Base-by-base conservation (phyloP, 2,888 invertebrate genomes). In the Agrilus biguttatus region DNA sequence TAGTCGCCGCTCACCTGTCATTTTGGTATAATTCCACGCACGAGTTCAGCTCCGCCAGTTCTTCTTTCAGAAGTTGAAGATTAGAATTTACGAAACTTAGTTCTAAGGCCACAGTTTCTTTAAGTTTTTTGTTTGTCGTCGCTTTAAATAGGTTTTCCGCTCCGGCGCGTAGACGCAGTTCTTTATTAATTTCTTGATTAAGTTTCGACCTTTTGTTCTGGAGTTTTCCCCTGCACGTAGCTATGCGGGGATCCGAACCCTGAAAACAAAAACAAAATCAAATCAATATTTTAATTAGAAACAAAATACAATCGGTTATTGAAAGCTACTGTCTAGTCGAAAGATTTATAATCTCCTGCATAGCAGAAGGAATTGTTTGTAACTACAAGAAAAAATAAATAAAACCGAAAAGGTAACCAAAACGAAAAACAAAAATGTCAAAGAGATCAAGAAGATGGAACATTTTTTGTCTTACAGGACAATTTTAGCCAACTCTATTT, bases 121-220 rank as follows among this genome's bases (percentile, higher is more conserved):
- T 80, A 36, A 93, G 74, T 63, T 92, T 91, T 53, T 90, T 77
- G 69, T 93, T 95, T 49, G 85, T 87, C 19, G 95, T 93, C 5
- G 93, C 95, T 73, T 90, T 92, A 70, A 86, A 91, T 19, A 96
- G 74, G 69, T 95, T 95, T 68, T 95, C 93, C n/a, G 95, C 95
- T n/a, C 95, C 96, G 14, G 91, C 89, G 37, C 93, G 73, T 52
- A 96, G 74, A 47, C 93, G 74, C 56, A 95, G 70, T 63, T 96
- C 93, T 67, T 92, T 90, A 71, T 83, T 83, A 59, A 84, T 84
- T 66, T 90, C 92, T 66, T 93, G 91, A 71, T 95, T 95, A 59
- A 96, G 77, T 67, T 92, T 92, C 56, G 92, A 91, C 42, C 93
- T 78, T 47, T 85, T 78, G 62, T 82, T 90, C 72, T 95, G 93